A percentile compares a stretch with the other conserved stretches of the same genome.
These are phyloP conservation scores for Hirtodrosophila cameraria DNA, from an alignment of 2,888 invertebrate genomes.

Conservation along the genomic window DNA sequence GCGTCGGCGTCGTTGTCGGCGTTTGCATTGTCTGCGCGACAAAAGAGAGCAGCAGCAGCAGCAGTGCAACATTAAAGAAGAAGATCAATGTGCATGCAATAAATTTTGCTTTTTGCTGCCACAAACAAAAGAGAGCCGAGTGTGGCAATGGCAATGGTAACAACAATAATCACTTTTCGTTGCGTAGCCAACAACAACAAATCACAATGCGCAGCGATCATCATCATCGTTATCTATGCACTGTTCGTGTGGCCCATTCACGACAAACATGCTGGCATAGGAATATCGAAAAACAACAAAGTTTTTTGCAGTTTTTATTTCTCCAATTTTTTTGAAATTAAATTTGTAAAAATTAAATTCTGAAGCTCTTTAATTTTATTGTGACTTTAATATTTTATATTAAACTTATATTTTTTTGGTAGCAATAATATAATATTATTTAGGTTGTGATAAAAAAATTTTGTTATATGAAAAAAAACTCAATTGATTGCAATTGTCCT, in stretches of 20 bases:
- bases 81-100: constrained; percentile 54
- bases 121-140: constrained; percentile 53
- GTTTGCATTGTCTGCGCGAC: constrained; percentile 24
- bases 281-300: no score
- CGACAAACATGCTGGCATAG: no score
- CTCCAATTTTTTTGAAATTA: no score
- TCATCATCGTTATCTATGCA: constrained; percentile 25
- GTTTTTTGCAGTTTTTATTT: no score
- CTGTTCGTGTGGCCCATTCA: constrained; percentile 8
- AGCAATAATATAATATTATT: no score
- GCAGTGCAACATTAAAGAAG: constrained; percentile 22
- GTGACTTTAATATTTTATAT: no score
- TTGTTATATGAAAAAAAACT: no score
- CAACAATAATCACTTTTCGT: constrained; percentile 61
- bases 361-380: no score
- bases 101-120: constrained; percentile 53
- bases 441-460: no score
- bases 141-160: constrained; percentile 29
- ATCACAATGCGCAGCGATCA: constrained; percentile 53
- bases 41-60: constrained; percentile 28
- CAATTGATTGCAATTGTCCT: no score
- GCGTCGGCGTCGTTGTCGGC: background rate
- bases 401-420: no score
- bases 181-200: constrained; percentile 49
- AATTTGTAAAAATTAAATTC: no score